Conservation (phyloP, 2,797 vertebrate genomes). For the Arctocebus calabarensis region DNA sequence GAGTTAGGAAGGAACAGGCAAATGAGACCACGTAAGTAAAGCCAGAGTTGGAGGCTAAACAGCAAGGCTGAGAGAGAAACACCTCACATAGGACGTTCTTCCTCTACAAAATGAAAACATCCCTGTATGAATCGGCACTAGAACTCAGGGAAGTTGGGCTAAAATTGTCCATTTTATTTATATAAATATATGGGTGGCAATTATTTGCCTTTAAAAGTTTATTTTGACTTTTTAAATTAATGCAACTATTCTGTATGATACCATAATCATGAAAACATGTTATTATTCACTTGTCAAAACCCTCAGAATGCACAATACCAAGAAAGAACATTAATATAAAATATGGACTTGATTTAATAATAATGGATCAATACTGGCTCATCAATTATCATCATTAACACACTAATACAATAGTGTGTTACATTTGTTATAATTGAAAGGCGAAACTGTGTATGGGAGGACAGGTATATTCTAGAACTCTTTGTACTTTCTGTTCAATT, state of each 20-base stretch:
- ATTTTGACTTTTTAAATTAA: slow-evolving; percentile 13
- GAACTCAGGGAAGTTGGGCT: background rate
- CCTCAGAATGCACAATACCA: background rate
- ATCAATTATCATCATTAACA: background rate
- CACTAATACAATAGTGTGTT: background rate
- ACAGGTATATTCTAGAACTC: background rate
- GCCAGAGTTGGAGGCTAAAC: background rate
- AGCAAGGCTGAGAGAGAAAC: background rate
- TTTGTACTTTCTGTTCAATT: background rate
- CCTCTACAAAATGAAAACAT: background rate
- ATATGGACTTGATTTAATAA: background rate
- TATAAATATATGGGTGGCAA: background rate
- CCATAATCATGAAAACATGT: background rate
- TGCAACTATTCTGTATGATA: background rate
- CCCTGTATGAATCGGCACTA: background rate
- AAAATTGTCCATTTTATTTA: background rate
- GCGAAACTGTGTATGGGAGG: background rate
- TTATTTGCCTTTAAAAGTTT: slow-evolving; percentile 9
- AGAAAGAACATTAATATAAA: background rate
- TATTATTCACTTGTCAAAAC: slow-evolving; percentile 8
- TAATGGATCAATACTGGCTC: background rate
- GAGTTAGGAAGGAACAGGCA: background rate
- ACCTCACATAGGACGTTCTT: background rate
- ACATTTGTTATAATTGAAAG: no score
- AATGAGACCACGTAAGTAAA: background rate